phyloP scores from a whole-genome alignment of 1,140 invertebrate genomes.

The Pseudomyrmex cubaensis region DNA sequence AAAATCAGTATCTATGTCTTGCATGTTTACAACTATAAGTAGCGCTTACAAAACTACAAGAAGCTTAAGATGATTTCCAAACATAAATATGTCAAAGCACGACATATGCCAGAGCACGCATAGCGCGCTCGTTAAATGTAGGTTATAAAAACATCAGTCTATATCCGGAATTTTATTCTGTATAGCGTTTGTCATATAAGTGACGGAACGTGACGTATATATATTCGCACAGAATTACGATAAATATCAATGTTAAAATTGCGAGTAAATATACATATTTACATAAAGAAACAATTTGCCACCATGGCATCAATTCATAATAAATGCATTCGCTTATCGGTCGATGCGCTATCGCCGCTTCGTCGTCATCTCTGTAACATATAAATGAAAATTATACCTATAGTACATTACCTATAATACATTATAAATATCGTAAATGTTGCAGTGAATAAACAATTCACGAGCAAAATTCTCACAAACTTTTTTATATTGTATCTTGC shows the following conservation, averaged over 20 bases:
- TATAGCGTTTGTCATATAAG: not conserved
- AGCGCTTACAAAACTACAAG: not conserved
- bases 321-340: constrained; percentile 6
- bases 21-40: too few relatives aligned
- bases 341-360: not conserved
- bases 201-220: not conserved
- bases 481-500: too few relatives aligned
- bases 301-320: not conserved
- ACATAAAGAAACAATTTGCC: not conserved
- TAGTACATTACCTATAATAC: too few relatives aligned
- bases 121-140: constrained; percentile 2
- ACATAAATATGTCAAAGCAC: constrained; percentile 7
- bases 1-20: too few relatives aligned
- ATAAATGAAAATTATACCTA: too few relatives aligned
- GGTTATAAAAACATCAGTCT: constrained; percentile 43
- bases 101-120: not conserved
- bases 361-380: too few relatives aligned
- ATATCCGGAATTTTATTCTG: not conserved
- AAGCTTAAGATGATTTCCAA: constrained; percentile 16
- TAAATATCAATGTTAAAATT: not conserved
- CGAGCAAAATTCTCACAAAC: too few relatives aligned
- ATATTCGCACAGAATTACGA: not conserved
- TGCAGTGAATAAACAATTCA: too few relatives aligned
- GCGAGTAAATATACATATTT: not conserved
- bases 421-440: too few relatives aligned